Evolutionary conservation across 2,888 invertebrate species (phyloP).

Genomic region (Troglohyphantes excavatus): DNA sequence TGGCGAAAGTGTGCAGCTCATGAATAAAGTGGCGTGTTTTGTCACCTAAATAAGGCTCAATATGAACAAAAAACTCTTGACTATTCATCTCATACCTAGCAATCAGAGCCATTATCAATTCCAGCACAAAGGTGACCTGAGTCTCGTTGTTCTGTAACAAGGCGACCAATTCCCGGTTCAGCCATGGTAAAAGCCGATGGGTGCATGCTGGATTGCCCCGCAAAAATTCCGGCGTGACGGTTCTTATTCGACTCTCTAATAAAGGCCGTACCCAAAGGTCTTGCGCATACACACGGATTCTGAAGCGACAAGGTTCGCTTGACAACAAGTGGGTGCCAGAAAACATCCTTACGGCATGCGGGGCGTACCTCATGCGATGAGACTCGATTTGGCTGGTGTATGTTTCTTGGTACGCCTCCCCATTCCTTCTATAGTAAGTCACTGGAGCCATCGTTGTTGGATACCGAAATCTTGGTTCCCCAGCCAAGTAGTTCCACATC

Average conservation of each 20-base stretch:
- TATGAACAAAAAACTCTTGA: slow-evolving; percentile 87
- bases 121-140: slow-evolving; percentile 85
- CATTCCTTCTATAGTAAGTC: slow-evolving; percentile 75
- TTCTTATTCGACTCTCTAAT: slow-evolving; percentile 87
- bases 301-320: slow-evolving; percentile 81
- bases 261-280: slow-evolving; percentile 90
- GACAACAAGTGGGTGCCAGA: not conserved
- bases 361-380: slow-evolving; percentile 71
- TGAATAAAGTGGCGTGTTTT: slow-evolving; percentile 94
- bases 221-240: slow-evolving; percentile 86
- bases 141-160: slow-evolving; percentile 83
- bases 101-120: slow-evolving; percentile 88
- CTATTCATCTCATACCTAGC: slow-evolving; percentile 82
- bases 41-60: slow-evolving; percentile 88
- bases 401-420: not conserved
- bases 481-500: slow-evolving; percentile 78
- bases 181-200: slow-evolving; percentile 92
- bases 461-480: slow-evolving; percentile 81
- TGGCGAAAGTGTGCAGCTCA: slow-evolving; percentile 92
- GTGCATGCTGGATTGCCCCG: slow-evolving; percentile 88
- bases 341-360: slow-evolving; percentile 65
- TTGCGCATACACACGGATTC: slow-evolving; percentile 88
- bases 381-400: slow-evolving; percentile 29
- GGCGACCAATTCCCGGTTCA: slow-evolving; percentile 92
- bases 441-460: slow-evolving; percentile 82